phyloP scores from a whole-genome alignment of 2,113 vertebrate genomes.

The Deroptyus accipitrinus region DNA sequence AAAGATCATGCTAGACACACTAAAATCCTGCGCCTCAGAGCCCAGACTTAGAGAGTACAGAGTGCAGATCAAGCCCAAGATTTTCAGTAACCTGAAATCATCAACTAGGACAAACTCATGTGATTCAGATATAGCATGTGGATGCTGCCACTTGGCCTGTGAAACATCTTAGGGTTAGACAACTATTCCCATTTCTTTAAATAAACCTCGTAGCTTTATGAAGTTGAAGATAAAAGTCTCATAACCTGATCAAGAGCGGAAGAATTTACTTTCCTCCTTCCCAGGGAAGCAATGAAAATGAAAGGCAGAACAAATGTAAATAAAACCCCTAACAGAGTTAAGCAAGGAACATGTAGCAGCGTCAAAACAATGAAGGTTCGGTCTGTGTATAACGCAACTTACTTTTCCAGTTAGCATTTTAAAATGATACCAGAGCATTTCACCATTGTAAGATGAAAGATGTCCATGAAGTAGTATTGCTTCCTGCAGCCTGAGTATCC shows the following conservation, averaged over 20 bases:
- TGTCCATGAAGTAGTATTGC: background rate
- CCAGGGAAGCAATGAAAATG: background rate
- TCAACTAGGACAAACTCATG: background rate
- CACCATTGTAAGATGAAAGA: background rate
- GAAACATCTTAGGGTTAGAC: background rate
- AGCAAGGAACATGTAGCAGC: background rate
- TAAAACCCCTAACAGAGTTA: background rate
- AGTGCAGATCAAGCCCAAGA: background rate
- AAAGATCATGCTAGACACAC: background rate
- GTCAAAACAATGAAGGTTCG: background rate
- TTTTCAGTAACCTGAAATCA: background rate
- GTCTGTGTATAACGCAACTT: background rate
- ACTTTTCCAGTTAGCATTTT: background rate
- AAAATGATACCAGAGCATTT: background rate
- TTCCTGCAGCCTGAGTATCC: background rate
- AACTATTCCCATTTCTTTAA: background rate
- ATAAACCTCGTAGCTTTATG: background rate
- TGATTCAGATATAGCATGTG: background rate
- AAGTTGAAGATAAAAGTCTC: background rate
- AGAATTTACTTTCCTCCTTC: background rate
- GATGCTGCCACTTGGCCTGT: background rate
- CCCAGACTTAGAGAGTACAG: background rate
- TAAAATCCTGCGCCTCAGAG: background rate
- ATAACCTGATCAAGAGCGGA: background rate
- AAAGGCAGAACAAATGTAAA: background rate